Evolutionary conservation across 1,140 invertebrate species (phyloP).

Genomic region (Pseudomyrmex concolor): DNA sequence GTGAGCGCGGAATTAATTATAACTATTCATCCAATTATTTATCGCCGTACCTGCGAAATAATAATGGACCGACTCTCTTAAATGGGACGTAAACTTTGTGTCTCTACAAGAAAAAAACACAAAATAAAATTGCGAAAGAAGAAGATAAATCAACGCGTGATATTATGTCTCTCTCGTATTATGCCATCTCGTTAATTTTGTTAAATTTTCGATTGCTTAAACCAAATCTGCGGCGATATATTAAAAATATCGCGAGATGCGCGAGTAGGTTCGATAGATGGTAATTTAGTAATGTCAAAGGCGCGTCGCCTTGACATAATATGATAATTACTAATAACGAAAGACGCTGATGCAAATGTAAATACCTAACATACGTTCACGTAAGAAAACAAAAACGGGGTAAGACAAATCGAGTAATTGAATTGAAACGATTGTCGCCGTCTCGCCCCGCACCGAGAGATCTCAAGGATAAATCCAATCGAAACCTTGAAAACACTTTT

Average conservation of each 20-base stretch:
- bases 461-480: background rate
- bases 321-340: too few relatives aligned
- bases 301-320: too few relatives aligned
- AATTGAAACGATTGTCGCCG: slow-evolving; percentile 6
- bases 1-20: slow-evolving; percentile 23
- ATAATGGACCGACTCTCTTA: background rate
- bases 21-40: slow-evolving; percentile 5
- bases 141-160: slow-evolving; percentile 41
- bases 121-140: slow-evolving; percentile 18
- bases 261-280: background rate
- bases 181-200: slow-evolving; percentile 3
- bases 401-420: background rate
- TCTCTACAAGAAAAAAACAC: background rate
- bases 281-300: background rate
- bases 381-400: too few relatives aligned
- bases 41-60: background rate
- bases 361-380: too few relatives aligned
- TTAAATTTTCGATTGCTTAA: slow-evolving; percentile 28
- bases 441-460: background rate
- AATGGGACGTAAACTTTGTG: background rate
- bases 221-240: background rate
- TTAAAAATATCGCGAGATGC: background rate
- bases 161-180: slow-evolving; percentile 17
- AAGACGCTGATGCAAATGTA: too few relatives aligned
- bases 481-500: slow-evolving; percentile 38